phyloP scores from a whole-genome alignment of 2,888 invertebrate genomes.

The Piscicola geometra region DNA sequence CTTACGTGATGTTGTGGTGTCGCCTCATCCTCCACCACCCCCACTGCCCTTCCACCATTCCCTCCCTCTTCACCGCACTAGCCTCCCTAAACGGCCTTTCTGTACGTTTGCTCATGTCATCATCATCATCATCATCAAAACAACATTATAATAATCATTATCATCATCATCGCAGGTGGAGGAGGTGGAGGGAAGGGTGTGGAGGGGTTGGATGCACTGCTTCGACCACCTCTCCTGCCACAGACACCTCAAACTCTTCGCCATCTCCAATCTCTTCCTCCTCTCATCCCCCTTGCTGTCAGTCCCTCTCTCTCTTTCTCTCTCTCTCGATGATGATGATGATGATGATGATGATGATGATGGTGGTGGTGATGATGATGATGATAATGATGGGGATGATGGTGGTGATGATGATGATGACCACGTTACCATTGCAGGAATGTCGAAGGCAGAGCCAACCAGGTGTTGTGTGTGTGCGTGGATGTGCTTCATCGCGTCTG shows the following conservation, averaged over 20 bases:
- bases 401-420: too few species aligned
- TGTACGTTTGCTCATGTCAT: not conserved
- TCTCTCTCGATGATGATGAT: too few species aligned
- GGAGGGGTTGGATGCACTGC: not conserved
- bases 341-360: too few species aligned
- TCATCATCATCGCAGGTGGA: not conserved
- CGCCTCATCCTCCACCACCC: not conserved
- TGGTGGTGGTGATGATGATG: too few species aligned
- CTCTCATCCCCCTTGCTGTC: not conserved
- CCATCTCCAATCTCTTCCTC: not conserved
- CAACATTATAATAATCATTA: too few species aligned
- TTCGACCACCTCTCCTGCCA: not conserved
- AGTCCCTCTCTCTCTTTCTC: not conserved
- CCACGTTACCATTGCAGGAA: not conserved
- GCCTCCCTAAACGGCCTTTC: not conserved
- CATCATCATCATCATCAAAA: not conserved
- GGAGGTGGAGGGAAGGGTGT: not conserved
- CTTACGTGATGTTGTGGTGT: slow-evolving; percentile 5
- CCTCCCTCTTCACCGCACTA: not conserved
- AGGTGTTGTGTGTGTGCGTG: not conserved
- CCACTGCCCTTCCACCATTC: not conserved
- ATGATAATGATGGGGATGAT: too few species aligned
- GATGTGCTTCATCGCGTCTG: not conserved
- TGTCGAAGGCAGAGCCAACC: not conserved
- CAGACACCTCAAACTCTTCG: slow-evolving; percentile 1